These are phyloP conservation scores for Pandemis corylana DNA, from an alignment of 2,888 invertebrate genomes.

Conservation along the genomic window DNA sequence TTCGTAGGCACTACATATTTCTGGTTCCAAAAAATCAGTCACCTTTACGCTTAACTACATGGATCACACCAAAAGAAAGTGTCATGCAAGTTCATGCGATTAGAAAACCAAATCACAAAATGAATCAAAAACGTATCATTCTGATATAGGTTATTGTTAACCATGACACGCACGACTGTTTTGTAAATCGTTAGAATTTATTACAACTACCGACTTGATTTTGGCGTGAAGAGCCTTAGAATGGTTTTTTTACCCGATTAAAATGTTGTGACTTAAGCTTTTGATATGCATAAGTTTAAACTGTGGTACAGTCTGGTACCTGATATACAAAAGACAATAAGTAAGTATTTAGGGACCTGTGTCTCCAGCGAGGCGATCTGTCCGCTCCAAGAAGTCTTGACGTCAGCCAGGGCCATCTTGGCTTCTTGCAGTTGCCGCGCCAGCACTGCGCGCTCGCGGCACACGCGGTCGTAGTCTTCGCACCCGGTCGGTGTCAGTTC, in stretches of 20 bases:
- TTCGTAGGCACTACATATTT: not conserved
- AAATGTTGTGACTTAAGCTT: too few relatives aligned
- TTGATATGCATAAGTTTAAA: too few relatives aligned
- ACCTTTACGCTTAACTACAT: too few relatives aligned
- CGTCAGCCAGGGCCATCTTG: constrained; percentile 93
- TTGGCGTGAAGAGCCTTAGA: too few relatives aligned
- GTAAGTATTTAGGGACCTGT: constrained; percentile 86
- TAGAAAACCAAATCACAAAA: constrained; percentile 3
- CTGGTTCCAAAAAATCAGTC: too few relatives aligned
- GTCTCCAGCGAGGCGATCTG: constrained; percentile 95
- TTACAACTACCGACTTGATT: too few relatives aligned
- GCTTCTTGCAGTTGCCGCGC: constrained; percentile 93
- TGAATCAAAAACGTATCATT: not conserved
- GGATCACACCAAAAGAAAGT: constrained; percentile 8
- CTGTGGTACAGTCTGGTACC: too few relatives aligned
- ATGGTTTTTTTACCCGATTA: too few relatives aligned
- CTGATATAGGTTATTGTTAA: too few relatives aligned
- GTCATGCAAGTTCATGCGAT: constrained; percentile 34
- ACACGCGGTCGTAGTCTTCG: constrained; percentile 68
- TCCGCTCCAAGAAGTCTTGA: constrained; percentile 96
- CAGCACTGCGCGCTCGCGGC: constrained; percentile 83
- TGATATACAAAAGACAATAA: not conserved
- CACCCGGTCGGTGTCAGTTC: constrained; percentile 65
- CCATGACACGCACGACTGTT: too few relatives aligned
- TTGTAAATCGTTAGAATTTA: too few relatives aligned